These are phyloP conservation scores for Ctenicera cuprea DNA, from an alignment of 2,888 invertebrate genomes.

Conservation along the genomic window DNA sequence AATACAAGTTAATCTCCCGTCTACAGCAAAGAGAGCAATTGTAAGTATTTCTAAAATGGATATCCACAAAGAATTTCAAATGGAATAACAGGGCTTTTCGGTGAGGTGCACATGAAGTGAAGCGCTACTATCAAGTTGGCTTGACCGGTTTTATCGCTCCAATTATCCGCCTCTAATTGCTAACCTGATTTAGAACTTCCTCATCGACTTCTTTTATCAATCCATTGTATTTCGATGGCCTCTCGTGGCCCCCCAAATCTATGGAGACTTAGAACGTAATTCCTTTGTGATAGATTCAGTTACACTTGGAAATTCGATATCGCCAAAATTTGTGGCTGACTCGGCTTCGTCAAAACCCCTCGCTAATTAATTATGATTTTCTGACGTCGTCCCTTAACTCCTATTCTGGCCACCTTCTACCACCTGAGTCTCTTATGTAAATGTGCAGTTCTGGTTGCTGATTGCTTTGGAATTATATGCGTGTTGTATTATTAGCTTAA, in stretches of 20 bases:
- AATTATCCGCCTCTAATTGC: constrained; percentile 69
- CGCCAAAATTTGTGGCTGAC: constrained; percentile 34
- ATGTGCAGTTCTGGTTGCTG: constrained; percentile 20
- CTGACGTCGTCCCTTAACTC: constrained; percentile 23
- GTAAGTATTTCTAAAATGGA: constrained; percentile 28
- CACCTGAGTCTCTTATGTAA: constrained; percentile 36
- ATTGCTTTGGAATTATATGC: constrained; percentile 14
- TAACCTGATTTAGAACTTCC: constrained; percentile 68
- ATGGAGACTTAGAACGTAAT: constrained; percentile 32
- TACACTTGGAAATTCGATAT: constrained; percentile 39
- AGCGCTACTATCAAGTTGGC: constrained; percentile 63
- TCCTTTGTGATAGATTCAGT: constrained; percentile 45
- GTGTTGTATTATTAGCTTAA: constrained; percentile 11
- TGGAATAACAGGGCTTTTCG: constrained; percentile 55
- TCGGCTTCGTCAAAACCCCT: constrained; percentile 30
- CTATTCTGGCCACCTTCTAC: constrained; percentile 9
- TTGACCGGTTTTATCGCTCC: constrained; percentile 67
- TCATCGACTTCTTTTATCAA: constrained; percentile 62
- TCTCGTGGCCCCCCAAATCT: constrained; percentile 36
- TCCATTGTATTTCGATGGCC: constrained; percentile 59
- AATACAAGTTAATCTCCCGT: constrained; percentile 36
- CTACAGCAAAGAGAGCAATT: constrained; percentile 29
- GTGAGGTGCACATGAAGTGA: constrained; percentile 64
- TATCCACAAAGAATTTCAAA: constrained; percentile 30
- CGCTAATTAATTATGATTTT: constrained; percentile 42